Evolutionary conservation across 2,113 vertebrate genomes (phyloP).

Genomic region (Upupa epops): DNA sequence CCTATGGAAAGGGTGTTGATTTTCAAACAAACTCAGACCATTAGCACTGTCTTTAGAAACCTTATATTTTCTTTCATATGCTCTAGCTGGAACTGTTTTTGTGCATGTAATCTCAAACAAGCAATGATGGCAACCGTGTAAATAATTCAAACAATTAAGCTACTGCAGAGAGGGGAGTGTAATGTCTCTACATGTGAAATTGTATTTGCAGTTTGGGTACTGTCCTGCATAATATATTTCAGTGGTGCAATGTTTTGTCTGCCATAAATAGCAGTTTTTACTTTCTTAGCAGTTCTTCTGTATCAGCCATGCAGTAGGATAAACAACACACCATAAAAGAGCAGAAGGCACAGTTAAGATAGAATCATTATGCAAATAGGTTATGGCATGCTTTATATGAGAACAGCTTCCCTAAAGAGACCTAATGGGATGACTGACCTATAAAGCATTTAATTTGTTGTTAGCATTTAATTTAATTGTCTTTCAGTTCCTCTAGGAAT

Average conservation of each 20-base stretch:
- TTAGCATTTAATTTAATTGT: conserved; percentile 79
- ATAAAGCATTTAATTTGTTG: conserved; percentile 82
- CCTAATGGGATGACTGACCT: conserved; percentile 80
- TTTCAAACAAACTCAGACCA: neutral
- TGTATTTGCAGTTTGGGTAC: conserved; percentile 50
- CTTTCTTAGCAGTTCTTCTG: conserved; percentile 60
- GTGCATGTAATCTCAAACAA: neutral
- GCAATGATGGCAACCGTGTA: neutral
- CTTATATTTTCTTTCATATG: neutral
- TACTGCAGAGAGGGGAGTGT: neutral
- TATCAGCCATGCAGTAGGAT: conserved; percentile 69
- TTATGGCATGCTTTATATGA: conserved; percentile 77
- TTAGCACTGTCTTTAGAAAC: neutral
- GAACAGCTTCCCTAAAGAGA: conserved; percentile 77
- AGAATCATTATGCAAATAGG: conserved; percentile 81
- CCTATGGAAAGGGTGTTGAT: neutral
- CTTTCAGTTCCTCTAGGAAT: conserved; percentile 75
- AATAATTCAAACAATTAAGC: conserved; percentile 46
- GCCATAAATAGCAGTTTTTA: conserved; percentile 70
- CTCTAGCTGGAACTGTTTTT: neutral
- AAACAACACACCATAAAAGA: conserved; percentile 77
- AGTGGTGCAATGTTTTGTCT: conserved; percentile 44
- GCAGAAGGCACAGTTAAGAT: conserved; percentile 79
- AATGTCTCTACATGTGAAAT: conserved; percentile 18
- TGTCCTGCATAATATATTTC: conserved; percentile 56